phyloP scores from a whole-genome alignment of 2,797 vertebrate species.

The Danio jaintianensis region DNA sequence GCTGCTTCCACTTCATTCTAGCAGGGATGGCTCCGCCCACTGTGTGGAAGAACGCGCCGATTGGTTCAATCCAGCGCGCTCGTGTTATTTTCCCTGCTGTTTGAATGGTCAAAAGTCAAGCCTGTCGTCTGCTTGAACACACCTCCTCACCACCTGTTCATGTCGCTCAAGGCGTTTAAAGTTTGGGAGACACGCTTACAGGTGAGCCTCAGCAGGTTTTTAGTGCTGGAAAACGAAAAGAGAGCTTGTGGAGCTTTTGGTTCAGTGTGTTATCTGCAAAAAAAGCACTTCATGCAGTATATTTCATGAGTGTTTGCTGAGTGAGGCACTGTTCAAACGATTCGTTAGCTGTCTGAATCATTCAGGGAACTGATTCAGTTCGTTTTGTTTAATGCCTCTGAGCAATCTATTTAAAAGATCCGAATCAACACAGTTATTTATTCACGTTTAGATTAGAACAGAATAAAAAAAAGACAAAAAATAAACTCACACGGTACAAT shows the following conservation, averaged over 20 bases:
- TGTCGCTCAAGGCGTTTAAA: slow-evolving; percentile 48
- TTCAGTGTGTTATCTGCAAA: neutral
- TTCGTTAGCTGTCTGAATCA: neutral
- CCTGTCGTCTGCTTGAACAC: slow-evolving; percentile 52
- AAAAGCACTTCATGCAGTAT: neutral
- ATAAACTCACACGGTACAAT: too few relatives aligned
- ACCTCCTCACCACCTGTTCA: slow-evolving; percentile 62
- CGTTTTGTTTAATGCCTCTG: neutral
- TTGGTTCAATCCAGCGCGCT: slow-evolving; percentile 48
- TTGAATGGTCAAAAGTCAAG: slow-evolving; percentile 61
- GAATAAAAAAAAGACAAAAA: neutral
- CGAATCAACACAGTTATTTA: neutral
- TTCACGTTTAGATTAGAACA: neutral
- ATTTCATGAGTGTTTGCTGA: neutral
- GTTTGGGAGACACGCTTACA: slow-evolving; percentile 22
- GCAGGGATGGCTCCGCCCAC: slow-evolving; percentile 36
- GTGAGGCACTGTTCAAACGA: neutral
- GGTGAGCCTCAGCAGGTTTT: slow-evolving; percentile 10
- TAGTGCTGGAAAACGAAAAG: neutral
- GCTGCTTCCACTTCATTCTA: slow-evolving; percentile 52
- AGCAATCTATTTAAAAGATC: neutral
- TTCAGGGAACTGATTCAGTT: neutral
- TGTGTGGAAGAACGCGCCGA: slow-evolving; percentile 3
- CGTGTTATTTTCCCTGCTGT: slow-evolving; percentile 1
- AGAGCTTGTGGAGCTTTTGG: neutral